Base-by-base conservation (phyloP, 2,113 vertebrate species). In the Ammodramus savannarum region DNA sequence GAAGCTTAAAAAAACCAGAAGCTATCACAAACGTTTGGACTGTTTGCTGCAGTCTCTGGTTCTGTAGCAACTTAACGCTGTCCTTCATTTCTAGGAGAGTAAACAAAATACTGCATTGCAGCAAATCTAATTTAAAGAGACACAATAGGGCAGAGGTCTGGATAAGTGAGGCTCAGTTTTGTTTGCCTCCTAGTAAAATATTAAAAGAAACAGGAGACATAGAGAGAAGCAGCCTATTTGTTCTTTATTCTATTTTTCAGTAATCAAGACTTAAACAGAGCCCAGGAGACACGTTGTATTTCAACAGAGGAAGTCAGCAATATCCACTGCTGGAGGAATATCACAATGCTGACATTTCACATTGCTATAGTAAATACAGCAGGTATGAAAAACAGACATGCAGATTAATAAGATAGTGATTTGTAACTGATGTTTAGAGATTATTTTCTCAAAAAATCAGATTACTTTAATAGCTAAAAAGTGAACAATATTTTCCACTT, bases 41-140 rank as follows among this genome's bases (percentile, higher is more conserved):
- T 93, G 31, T 80, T 32, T 91, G 77, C 88, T 87, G 91, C 93
- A 93, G 79, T 90, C 59, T 67, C 84, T 82, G n/a, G 59, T 74
- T 88, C 86, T 87, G 52, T 78, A 80, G 85, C 58, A 85, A 93
- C 81, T 95, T 91, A 85, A 49, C 46, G 31, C 38, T 85, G 61
- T 91, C 96, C 95, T 95, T 91, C 80, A 39, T 90, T 96, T 97
- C 82, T 95, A 93, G 62, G 87, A 88, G 58, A 91, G 90, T 73
- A 79, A 95, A 92, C 90, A 91, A 96, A 94, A 97, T 90, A 86
- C 97, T 97, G 96, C 97, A 97, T 84, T 97, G 97, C 97, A 96
- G 92, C 85, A 96, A 93, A 96, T 73, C 55, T 92, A 86, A 85
- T 95, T 94, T 93, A 74, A 78, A 81, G 83, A 97, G 89, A 73